A percentile compares a stretch with the other conserved stretches of the same genome.
These are phyloP conservation scores for Dufourea novaeangliae DNA, from an alignment of 1,140 invertebrate species.

Conservation along the genomic window DNA sequence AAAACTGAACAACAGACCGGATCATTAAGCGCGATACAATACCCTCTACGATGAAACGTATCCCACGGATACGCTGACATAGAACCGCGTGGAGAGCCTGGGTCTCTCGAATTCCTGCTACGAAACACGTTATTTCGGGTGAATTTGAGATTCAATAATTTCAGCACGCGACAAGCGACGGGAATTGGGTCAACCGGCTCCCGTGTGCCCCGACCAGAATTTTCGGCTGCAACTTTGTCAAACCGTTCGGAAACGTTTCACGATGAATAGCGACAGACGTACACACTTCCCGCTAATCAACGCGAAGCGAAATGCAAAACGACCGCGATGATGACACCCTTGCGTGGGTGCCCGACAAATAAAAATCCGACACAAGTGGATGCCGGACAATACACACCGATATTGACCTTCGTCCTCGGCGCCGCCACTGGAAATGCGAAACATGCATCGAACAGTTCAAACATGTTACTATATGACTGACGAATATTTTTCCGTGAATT, in stretches of 20 bases:
- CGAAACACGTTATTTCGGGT: background rate
- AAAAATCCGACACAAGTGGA: background rate
- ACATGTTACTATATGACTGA: too few relatives aligned
- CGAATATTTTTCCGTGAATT: background rate
- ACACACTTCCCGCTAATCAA: conserved; percentile 11
- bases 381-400: background rate
- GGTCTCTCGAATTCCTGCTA: background rate
- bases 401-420: conserved; percentile 32
- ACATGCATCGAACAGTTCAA: background rate
- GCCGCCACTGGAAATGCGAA: background rate
- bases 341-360: background rate
- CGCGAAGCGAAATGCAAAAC: conserved; percentile 25
- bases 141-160: conserved; percentile 27
- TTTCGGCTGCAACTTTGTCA: conserved; percentile 41
- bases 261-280: background rate
- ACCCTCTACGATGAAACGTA: too few relatives aligned
- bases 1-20: too few relatives aligned
- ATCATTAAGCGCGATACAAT: too few relatives aligned
- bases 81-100: too few relatives aligned
- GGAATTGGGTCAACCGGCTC: conserved; percentile 47
- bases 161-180: background rate
- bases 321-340: background rate
- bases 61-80: too few relatives aligned
- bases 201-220: conserved; percentile 21
- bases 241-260: conserved; percentile 24